These are phyloP conservation scores for Anadara kagoshimensis DNA, from an alignment of 1,140 invertebrate genomes.

Conservation along the genomic window DNA sequence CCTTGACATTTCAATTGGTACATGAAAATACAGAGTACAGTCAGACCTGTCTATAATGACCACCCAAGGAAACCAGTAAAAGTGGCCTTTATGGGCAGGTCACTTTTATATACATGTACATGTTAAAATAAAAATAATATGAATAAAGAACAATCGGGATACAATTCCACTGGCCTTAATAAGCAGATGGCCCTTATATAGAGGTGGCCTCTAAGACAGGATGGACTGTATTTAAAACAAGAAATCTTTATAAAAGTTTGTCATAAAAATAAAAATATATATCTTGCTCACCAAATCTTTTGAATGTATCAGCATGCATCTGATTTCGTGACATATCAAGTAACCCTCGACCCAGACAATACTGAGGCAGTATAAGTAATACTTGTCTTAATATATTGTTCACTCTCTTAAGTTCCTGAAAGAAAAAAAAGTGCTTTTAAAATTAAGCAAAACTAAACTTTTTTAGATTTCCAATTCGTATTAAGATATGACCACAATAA, in stretches of 20 bases:
- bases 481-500: too few species aligned
- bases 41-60: too few species aligned
- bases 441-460: too few species aligned
- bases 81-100: too few species aligned
- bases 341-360: constrained; percentile 80
- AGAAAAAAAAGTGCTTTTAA: not conserved
- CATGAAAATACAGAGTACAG: not conserved
- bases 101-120: too few species aligned
- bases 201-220: too few species aligned
- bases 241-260: not conserved
- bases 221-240: not conserved
- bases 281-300: constrained; percentile 38
- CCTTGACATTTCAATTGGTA: not conserved
- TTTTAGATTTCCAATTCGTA: too few species aligned
- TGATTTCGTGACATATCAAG: constrained; percentile 78
- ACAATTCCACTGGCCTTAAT: too few species aligned
- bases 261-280: not conserved
- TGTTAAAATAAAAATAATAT: too few species aligned
- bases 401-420: constrained; percentile 76
- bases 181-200: too few species aligned
- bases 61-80: too few species aligned
- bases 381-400: constrained; percentile 80
- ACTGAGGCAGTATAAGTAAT: constrained; percentile 83
- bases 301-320: constrained; percentile 66
- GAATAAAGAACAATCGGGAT: too few species aligned